Evolutionary conservation across 2,888 invertebrate genomes (phyloP).

Genomic region (Melolontha melolontha): DNA sequence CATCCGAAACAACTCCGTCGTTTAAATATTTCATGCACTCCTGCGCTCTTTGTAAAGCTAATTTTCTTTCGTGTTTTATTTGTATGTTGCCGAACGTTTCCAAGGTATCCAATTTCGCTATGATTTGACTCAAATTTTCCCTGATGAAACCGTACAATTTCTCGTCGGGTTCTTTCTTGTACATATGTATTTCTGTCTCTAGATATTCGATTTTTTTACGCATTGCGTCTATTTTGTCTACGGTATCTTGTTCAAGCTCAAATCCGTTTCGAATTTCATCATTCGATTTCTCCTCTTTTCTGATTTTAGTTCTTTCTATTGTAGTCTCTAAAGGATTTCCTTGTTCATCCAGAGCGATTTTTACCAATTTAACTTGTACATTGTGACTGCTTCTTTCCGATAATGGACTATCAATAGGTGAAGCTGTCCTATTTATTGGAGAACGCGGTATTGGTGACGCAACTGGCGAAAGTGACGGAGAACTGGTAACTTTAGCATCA

Average conservation of each 20-base stretch:
- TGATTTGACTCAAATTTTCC: slow-evolving; percentile 35
- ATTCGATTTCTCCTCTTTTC: background rate
- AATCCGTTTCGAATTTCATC: slow-evolving; percentile 15
- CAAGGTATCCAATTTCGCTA: slow-evolving; percentile 40
- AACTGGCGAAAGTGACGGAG: slow-evolving; percentile 24
- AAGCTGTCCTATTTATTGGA: background rate
- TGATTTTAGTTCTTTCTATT: background rate
- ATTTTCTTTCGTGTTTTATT: slow-evolving; percentile 41
- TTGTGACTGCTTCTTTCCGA: slow-evolving; percentile 40
- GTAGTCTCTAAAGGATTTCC: background rate
- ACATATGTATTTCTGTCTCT: slow-evolving; percentile 39
- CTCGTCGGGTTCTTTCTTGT: slow-evolving; percentile 33
- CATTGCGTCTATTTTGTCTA: slow-evolving; percentile 37
- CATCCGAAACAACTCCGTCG: slow-evolving; percentile 10
- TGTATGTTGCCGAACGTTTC: slow-evolving; percentile 41
- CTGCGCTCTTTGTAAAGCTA: slow-evolving; percentile 41
- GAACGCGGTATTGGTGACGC: slow-evolving; percentile 27
- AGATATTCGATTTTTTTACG: slow-evolving; percentile 40
- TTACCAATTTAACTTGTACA: slow-evolving; percentile 39
- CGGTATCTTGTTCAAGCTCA: slow-evolving; percentile 29
- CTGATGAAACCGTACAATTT: slow-evolving; percentile 37
- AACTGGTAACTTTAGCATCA: slow-evolving; percentile 35
- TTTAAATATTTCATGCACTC: slow-evolving; percentile 41
- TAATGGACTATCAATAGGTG: slow-evolving; percentile 40
- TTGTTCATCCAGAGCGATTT: slow-evolving; percentile 28